A percentile compares a stretch with the other conserved stretches of the same genome.
These are phyloP conservation scores for Elephas maximus DNA, from an alignment of 2,113 vertebrate genomes.

Conservation along the genomic window DNA sequence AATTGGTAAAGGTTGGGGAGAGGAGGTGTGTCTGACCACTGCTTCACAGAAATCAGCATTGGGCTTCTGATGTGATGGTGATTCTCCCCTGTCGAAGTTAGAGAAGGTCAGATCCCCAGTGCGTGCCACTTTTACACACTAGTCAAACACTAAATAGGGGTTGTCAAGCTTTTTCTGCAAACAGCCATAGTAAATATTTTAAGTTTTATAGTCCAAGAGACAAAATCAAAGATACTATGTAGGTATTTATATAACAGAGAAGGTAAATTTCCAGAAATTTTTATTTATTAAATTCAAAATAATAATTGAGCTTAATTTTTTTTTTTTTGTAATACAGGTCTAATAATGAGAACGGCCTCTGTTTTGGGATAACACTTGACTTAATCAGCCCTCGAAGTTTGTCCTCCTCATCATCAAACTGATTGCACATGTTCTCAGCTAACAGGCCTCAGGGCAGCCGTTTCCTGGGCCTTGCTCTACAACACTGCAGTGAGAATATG, in stretches of 20 bases:
- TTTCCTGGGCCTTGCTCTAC: neutral
- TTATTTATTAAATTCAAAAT: conserved; percentile 37
- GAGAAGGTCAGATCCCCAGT: neutral
- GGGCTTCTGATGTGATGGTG: too few species aligned
- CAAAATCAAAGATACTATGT: neutral
- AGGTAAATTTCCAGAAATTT: neutral
- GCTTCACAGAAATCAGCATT: neutral
- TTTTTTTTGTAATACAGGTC: neutral
- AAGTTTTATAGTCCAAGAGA: neutral
- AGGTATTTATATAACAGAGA: neutral
- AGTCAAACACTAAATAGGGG: neutral
- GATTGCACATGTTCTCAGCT: neutral
- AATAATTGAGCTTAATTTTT: neutral
- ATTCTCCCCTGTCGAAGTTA: neutral
- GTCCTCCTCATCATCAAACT: neutral
- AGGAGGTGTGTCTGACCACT: neutral
- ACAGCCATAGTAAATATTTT: neutral
- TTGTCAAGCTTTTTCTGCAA: neutral
- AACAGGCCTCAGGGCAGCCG: neutral
- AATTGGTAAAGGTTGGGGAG: neutral
- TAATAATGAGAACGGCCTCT: conserved; percentile 13
- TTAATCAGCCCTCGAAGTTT: neutral
- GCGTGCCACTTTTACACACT: too few species aligned
- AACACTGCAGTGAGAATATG: too few species aligned
- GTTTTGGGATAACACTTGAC: neutral